Base-by-base conservation (phyloP, 2,113 vertebrate genomes). In the Theristicus caerulescens region DNA sequence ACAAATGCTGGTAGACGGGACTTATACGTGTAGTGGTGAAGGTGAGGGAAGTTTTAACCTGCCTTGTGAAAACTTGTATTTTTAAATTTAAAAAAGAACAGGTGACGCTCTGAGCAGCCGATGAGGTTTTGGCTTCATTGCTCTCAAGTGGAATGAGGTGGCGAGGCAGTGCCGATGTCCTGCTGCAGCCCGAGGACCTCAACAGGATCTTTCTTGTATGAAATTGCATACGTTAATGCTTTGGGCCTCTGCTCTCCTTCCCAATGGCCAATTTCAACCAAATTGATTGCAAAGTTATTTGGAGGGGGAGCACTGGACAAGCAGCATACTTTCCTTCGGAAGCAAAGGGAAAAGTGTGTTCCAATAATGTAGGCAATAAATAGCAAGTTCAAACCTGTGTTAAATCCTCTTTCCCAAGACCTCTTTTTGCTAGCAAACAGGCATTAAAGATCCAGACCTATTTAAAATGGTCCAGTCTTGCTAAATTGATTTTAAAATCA, bases 151-250 rank as follows among this genome's bases (percentile, higher is more conserved):
- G 61, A 51, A 17, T 16, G 38, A 74, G 69, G 14, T 31, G 40
- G 26, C 19, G 40, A 24, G 54, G 42, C 47, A 67, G 58, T 9
- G 54, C 47, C 0, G 3, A 29, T 0, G 0, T 55, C 57, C 70
- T 54, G 57, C 82, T 54, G 58, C 51, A 55, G 57, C 55, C 72
- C 29, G 54, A 73, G 61, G 25, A 80, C 42, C 11, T 44, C 10
- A 42, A 15, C 7, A 49, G 84, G 49, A 62, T 26, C 49, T 59
- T 65, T 69, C 44, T 20, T 25, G 19, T 26, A 21, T 11, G 9
- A 57, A 64, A 64, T 16, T 8, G 38, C 16, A 10, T 26, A 11
- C 1, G 0, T 44, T 44, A 58, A 74, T 38, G 21, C 51, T 59
- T 54, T 44, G 57, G 62, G 25, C 10, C 17, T 76, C 62, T 81